Percentiles rank a stretch among this genome's conserved stretches.
Conservation (phyloP, 2,888 invertebrate genomes). For the Brenthis daphne region DNA sequence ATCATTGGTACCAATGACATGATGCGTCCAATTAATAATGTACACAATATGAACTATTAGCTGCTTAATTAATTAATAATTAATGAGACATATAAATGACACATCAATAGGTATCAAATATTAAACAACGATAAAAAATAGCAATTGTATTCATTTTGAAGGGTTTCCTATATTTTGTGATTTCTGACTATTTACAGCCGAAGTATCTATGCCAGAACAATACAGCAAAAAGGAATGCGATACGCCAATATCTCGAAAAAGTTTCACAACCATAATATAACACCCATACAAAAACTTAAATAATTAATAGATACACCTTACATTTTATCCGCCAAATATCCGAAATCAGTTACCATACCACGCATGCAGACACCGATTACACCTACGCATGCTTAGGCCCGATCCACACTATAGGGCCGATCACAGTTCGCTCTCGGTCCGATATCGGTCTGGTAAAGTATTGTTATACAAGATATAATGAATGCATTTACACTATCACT, state of each 20-base stretch:
- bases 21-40: no score
- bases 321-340: constrained; percentile 12
- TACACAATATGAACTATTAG: no score
- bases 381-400: constrained; percentile 11
- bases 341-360: constrained; percentile 22
- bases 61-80: no score
- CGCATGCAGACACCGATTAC: constrained; percentile 34
- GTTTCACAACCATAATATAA: constrained; percentile 37
- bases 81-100: no score
- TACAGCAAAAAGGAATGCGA: constrained; percentile 21
- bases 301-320: constrained; percentile 16
- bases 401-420: no score
- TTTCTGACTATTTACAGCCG: neutral
- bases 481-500: no score
- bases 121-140: no score
- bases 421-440: no score
- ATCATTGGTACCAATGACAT: neutral
- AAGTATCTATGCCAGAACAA: neutral
- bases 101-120: no score
- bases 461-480: no score
- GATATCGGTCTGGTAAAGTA: no score
- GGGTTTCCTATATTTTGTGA: neutral
- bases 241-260: constrained; percentile 17
- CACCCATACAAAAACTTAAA: constrained; percentile 29
- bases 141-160: neutral